Evolutionary conservation across 2,113 vertebrate species (phyloP).

Genomic region (Urocolius indicus): DNA sequence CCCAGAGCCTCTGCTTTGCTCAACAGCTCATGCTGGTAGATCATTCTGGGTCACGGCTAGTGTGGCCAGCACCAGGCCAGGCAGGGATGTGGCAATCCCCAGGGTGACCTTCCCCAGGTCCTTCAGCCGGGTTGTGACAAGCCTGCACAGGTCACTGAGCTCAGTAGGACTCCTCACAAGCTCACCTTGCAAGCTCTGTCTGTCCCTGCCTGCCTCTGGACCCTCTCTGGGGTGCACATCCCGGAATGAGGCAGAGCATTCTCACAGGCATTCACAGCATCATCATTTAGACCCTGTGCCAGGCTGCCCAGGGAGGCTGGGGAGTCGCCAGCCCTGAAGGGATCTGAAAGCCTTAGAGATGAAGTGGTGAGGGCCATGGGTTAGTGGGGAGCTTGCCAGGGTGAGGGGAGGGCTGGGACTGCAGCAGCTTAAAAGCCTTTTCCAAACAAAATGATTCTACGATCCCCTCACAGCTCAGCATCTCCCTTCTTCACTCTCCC

Average conservation of each 20-base stretch:
- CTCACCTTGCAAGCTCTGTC: neutral
- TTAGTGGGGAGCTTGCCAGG: too few relatives aligned
- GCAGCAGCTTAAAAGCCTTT: too few relatives aligned
- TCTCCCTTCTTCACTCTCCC: neutral
- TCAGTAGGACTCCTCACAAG: neutral
- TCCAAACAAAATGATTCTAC: too few relatives aligned
- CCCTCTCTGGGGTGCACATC: too few relatives aligned
- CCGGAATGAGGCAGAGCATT: neutral
- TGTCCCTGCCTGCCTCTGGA: neutral
- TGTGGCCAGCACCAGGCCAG: neutral
- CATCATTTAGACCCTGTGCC: too few relatives aligned
- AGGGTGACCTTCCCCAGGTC: neutral
- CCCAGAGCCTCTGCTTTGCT: neutral
- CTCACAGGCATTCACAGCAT: too few relatives aligned
- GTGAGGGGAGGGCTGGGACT: too few relatives aligned
- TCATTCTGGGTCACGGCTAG: neutral
- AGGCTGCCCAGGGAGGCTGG: too few relatives aligned
- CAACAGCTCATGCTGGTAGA: neutral
- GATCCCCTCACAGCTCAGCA: fast-evolving
- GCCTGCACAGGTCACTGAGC: fast-evolving
- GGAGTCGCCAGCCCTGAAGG: too few relatives aligned
- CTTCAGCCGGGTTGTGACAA: neutral
- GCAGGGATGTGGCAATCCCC: neutral
- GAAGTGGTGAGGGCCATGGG: too few relatives aligned
- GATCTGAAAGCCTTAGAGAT: too few relatives aligned